Base-by-base conservation (phyloP, 2,797 vertebrate species). In the Menidia menidia region DNA sequence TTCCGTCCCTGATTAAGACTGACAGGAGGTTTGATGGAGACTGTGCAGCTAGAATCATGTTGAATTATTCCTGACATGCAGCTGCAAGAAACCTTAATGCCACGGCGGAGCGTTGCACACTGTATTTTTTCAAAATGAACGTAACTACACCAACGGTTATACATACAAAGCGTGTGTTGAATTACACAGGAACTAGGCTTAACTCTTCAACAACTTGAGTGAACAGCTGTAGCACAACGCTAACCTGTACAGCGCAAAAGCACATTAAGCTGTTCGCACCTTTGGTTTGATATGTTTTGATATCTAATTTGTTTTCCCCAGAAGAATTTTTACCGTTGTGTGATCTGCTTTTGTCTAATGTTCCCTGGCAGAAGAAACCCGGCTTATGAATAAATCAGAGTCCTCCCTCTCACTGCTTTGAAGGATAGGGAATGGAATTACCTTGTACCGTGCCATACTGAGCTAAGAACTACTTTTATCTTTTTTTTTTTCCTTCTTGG, bases 341-440 rank as follows among this genome's bases (percentile, higher is more conserved):
- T 87, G 84, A 84, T 86, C 78, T 77, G 66, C 78, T 79, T 87
- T 75, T 78, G 69, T 92, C 78, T 92, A 92, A 90, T 88, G 85
- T 85, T 85, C 74, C 66, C 78, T 88, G 87, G 81, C 85, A 89
- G 88, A 77, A 81, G 75, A 83, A 78, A 71, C 71, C 33, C 56
- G 35, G 48, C 81, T 93, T 90, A 93, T 93, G 90, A 93, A 93
- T 93, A 93, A 94, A 92, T 94, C 89, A 92, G 54, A 89, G 69
- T 52, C 72, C 69, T 89, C 85, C 78, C 81, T 89, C 85, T 93
- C 78, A 77, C 80, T 76, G 77, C 80, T 89, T 88, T 85, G 85
- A 87, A 80, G 81, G 82, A 82, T 78, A 69, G 82, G 12, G 75
- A 90, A 88, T 89, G 83, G 90, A 89, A 92, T 92, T 90, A 88